phyloP scores from a whole-genome alignment of 2,888 invertebrate species.

The Sturmia bella region DNA sequence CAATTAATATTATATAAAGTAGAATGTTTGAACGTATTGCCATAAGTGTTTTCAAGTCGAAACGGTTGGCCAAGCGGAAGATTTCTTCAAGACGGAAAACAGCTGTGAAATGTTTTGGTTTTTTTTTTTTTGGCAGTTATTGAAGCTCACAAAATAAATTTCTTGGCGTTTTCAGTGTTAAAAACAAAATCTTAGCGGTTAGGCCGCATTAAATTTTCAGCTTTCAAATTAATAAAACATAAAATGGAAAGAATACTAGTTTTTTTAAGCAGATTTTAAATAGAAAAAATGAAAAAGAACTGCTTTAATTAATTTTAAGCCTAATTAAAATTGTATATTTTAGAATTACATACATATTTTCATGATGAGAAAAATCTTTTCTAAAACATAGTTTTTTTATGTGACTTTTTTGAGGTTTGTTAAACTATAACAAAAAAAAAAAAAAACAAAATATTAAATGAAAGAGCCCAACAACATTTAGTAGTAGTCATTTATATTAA shows the following conservation, averaged over 20 bases:
- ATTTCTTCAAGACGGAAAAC: too few species aligned
- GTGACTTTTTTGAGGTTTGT: conserved; percentile 56
- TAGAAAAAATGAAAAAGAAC: conserved; percentile 71
- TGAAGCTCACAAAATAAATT: too few species aligned
- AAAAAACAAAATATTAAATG: conserved; percentile 18
- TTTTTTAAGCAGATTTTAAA: conserved; percentile 46
- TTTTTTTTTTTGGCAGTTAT: too few species aligned
- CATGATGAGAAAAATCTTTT: conserved; percentile 36
- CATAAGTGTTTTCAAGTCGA: too few species aligned
- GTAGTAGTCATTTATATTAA: conserved; percentile 60
- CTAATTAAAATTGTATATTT: conserved; percentile 36
- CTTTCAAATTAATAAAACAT: background rate
- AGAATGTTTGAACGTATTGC: too few species aligned
- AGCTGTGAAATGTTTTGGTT: too few species aligned
- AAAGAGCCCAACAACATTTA: conserved; percentile 61
- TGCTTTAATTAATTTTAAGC: conserved; percentile 11
- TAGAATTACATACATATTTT: conserved; percentile 72
- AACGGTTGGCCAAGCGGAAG: too few species aligned
- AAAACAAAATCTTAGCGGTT: too few species aligned
- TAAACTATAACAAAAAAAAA: conserved; percentile 29
- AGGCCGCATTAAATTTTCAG: too few species aligned
- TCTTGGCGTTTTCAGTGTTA: too few species aligned
- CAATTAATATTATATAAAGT: too few species aligned
- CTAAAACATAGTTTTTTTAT: conserved; percentile 28
- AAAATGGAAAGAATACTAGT: conserved; percentile 70